These are phyloP conservation scores for Oncopodura yosiiana DNA, from an alignment of 1,140 invertebrate species.

Conservation along the genomic window DNA sequence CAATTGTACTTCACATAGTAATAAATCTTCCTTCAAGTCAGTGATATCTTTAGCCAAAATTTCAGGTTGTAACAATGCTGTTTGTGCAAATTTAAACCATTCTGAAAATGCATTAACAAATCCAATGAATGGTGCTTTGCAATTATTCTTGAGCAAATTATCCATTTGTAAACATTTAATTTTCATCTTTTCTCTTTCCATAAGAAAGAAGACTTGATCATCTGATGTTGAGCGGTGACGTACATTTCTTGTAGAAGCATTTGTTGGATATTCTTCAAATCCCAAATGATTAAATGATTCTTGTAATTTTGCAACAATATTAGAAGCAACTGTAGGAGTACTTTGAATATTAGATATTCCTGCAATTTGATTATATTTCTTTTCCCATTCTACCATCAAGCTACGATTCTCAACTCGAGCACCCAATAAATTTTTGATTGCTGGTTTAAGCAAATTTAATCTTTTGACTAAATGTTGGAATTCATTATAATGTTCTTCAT, in stretches of 20 bases:
- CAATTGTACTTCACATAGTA: neutral
- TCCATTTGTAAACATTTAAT: constrained; percentile 58
- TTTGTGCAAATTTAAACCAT: constrained; percentile 73
- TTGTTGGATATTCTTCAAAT: neutral
- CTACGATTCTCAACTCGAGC: constrained; percentile 35
- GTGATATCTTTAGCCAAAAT: constrained; percentile 62
- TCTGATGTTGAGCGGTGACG: constrained; percentile 14
- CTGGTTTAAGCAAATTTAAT: constrained; percentile 39
- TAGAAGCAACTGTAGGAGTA: neutral
- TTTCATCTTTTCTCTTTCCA: constrained; percentile 33
- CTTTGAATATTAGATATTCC: constrained; percentile 1
- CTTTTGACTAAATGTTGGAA: constrained; percentile 36
- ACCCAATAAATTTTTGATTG: constrained; percentile 46
- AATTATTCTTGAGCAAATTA: constrained; percentile 51
- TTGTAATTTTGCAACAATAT: neutral
- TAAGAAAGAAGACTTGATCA: constrained; percentile 23
- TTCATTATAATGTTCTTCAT: neutral
- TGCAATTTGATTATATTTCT: constrained; percentile 46
- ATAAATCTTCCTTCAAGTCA: constrained; percentile 41
- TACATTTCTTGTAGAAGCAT: neutral
- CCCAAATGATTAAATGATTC: neutral
- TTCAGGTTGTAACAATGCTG: constrained; percentile 57
- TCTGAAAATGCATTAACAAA: constrained; percentile 61
- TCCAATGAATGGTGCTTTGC: constrained; percentile 52
- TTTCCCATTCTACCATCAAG: constrained; percentile 60